phyloP scores from a whole-genome alignment of 2,113 vertebrate genomes.

The Corythaeola cristata region DNA sequence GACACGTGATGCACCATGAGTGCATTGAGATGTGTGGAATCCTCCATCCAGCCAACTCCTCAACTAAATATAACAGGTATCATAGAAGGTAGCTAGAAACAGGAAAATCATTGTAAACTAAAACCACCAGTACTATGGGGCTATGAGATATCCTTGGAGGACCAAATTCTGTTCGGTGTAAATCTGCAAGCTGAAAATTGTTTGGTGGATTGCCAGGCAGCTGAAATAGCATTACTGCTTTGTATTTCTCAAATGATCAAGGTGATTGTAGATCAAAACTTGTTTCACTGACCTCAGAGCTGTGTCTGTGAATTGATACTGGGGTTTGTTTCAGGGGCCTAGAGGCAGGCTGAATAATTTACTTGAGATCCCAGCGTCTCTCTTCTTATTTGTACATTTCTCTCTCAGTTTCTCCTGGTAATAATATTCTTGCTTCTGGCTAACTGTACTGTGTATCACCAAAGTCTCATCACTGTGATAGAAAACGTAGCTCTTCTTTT shows the following conservation, averaged over 20 bases:
- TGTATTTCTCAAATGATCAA: neutral
- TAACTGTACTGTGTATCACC: neutral
- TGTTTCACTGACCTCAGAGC: neutral
- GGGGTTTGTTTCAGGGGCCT: neutral
- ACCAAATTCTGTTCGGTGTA: neutral
- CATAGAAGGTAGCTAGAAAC: neutral
- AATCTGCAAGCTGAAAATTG: neutral
- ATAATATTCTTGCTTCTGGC: conserved; percentile 11
- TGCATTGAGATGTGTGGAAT: neutral
- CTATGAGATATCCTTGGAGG: neutral
- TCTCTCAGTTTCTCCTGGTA: neutral
- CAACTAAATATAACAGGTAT: neutral
- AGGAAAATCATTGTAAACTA: neutral
- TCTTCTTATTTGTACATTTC: neutral
- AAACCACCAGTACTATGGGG: neutral
- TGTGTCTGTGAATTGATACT: neutral
- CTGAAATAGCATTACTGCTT: neutral
- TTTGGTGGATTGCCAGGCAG: neutral
- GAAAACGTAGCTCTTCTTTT: neutral
- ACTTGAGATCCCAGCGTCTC: neutral
- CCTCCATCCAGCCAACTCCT: neutral
- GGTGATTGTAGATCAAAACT: conserved; percentile 7
- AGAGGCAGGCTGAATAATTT: neutral
- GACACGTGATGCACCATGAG: neutral
- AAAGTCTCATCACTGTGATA: neutral